Conservation (phyloP, 2,113 vertebrate genomes). For the Alaudala cheleensis region DNA sequence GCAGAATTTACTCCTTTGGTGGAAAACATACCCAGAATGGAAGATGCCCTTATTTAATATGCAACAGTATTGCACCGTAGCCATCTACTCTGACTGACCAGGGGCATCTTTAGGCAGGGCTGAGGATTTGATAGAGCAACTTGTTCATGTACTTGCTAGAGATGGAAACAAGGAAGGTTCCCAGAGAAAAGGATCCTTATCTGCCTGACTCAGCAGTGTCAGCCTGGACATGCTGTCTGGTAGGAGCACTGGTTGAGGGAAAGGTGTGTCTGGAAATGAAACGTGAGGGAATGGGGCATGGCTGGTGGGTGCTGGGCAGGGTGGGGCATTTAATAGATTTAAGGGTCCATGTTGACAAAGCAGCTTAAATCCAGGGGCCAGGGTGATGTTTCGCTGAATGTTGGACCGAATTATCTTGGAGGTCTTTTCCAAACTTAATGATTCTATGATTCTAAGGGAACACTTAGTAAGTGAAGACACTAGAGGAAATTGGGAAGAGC, state of each 20-base stretch:
- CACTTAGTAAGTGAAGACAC: neutral
- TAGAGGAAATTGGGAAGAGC: neutral
- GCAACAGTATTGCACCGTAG: neutral
- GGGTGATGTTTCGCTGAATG: neutral
- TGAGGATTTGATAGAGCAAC: neutral
- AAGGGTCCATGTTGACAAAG: neutral
- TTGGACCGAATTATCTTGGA: neutral
- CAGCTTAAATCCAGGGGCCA: neutral
- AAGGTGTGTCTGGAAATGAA: neutral
- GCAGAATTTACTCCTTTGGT: neutral
- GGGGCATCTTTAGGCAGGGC: no score
- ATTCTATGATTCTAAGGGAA: neutral
- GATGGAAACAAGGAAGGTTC: neutral
- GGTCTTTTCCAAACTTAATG: neutral
- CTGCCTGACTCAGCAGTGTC: neutral
- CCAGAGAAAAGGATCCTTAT: neutral
- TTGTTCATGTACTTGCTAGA: accelerated
- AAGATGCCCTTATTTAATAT: neutral
- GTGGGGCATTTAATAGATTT: neutral
- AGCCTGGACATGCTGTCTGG: neutral
- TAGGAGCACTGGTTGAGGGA: neutral
- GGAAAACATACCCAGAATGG: neutral
- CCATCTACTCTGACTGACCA: no score
- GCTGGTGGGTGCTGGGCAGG: neutral
- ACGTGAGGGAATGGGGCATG: accelerated